phyloP scores from a whole-genome alignment of 2,113 vertebrate species.

The Globicephala melas region DNA sequence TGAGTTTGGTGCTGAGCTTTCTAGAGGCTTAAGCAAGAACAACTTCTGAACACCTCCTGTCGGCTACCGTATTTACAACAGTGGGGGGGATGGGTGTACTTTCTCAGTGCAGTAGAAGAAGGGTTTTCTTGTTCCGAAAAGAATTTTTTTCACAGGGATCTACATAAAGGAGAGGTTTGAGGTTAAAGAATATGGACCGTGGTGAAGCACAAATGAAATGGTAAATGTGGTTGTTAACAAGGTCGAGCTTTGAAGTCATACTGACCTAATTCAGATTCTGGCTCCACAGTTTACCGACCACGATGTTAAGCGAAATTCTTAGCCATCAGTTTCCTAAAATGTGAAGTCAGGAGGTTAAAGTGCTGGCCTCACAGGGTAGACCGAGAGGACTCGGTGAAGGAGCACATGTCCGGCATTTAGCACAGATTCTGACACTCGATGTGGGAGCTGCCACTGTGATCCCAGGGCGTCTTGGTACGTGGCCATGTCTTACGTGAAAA shows the following conservation, averaged over 20 bases:
- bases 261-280: not conserved
- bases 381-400: fast-evolving
- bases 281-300: fast-evolving
- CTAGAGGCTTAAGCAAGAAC: not conserved
- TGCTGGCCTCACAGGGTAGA: fast-evolving
- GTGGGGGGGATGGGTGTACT: fast-evolving
- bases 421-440: fast-evolving
- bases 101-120: not conserved
- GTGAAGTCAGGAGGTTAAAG: not conserved
- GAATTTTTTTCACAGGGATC: not conserved
- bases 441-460: fast-evolving
- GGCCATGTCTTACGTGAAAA: not conserved
- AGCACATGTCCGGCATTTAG: fast-evolving
- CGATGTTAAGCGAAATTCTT: fast-evolving
- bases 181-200: fast-evolving
- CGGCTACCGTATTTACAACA: fast-evolving
- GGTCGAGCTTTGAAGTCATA: not conserved
- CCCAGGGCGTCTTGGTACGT: fast-evolving
- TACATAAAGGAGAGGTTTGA: not conserved
- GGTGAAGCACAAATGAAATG: too few relatives aligned
- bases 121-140: not conserved
- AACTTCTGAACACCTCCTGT: fast-evolving
- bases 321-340: fast-evolving
- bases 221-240: not conserved
- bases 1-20: not conserved